Evolutionary conservation across 2,113 vertebrate genomes (phyloP), one percentile per base, ranked within the genome.

Genomic region (Syrrhaptes paradoxus): DNA sequence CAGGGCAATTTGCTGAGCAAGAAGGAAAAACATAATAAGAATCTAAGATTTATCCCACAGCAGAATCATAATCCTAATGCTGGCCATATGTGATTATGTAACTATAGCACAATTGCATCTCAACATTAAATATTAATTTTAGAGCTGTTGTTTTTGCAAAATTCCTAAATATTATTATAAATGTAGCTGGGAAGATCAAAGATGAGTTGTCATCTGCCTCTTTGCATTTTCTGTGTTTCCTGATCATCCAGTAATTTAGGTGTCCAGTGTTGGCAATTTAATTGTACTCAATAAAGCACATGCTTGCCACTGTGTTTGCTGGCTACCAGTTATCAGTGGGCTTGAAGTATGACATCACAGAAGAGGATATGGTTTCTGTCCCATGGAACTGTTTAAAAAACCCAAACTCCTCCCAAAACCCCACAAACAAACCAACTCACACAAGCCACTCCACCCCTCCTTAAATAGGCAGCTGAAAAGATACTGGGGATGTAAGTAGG

Each of bases 401-500:
- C 3, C n/a, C 2, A 52, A 48, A 24, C 4, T 24, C 28, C n/a
- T 41, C 41, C 41, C 41, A 41, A 41, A 9, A 52, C 24, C 36
- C 22, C 7, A 7, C 21, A 36, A 61, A 34, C 4, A 66, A 61
- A 34, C 4, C 61, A 32, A 13, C 26, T 17, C 28, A 4, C 3
- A 6, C 36, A 57, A 7, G 6, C 7, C 17, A 8, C 6, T 14
- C 34, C 2, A 3, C 19, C 6, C 28, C 7, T 7, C 2, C 15
- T 46, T 32, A 63, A 81, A 62, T 0, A 72, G 26, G 9, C 11
- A n/a, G 2, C 52, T 57, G 49, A 43, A 43, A 61, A 76, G 41
- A 22, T 80, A 19, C 16, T 38, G 29, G 24, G 10, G 10, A 21
- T 0, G 0, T 29, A 68, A 73, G 25, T 4, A 31, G 18, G 38